These are phyloP conservation scores for Anagyrus pseudococci DNA, from an alignment of 2,888 invertebrate species.

Conservation along the genomic window DNA sequence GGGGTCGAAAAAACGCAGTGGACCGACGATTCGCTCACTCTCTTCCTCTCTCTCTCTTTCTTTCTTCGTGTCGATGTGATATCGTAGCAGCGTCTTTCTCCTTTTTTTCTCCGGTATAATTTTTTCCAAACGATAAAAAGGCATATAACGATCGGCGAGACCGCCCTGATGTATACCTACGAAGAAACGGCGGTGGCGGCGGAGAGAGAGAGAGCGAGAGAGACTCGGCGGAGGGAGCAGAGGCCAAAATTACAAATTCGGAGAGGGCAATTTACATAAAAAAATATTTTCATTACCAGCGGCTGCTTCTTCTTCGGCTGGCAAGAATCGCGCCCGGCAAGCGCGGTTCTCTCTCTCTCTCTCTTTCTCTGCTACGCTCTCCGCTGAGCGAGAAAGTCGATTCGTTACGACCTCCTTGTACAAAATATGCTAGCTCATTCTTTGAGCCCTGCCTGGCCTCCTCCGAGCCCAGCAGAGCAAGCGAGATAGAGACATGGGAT, in stretches of 20 bases:
- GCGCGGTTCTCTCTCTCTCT: no score
- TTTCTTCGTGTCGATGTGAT: no score
- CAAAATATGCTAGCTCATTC: conserved; percentile 59
- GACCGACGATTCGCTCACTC: no score
- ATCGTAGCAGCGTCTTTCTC: background rate
- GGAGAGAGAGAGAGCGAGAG: background rate
- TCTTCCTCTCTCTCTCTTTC: no score
- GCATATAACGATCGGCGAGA: conserved; percentile 1
- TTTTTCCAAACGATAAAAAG: conserved; percentile 22
- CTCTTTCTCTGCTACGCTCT: no score
- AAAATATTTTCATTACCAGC: conserved; percentile 39
- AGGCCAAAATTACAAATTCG: conserved; percentile 33
- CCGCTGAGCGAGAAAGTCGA: conserved; percentile 55
- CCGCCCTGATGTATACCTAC: background rate
- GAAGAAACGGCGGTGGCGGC: background rate
- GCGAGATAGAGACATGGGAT: no score
- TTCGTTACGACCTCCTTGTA: conserved; percentile 58
- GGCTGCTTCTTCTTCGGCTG: conserved; percentile 2
- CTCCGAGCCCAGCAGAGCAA: no score
- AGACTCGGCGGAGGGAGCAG: background rate
- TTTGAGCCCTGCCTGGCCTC: no score
- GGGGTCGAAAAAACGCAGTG: no score
- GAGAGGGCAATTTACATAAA: conserved; percentile 38
- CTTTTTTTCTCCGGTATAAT: conserved; percentile 3
- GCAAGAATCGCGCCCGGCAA: conserved; percentile 27